phyloP scores from a whole-genome alignment of 2,113 vertebrate species.

The Petrocephalus microphthalmus region DNA sequence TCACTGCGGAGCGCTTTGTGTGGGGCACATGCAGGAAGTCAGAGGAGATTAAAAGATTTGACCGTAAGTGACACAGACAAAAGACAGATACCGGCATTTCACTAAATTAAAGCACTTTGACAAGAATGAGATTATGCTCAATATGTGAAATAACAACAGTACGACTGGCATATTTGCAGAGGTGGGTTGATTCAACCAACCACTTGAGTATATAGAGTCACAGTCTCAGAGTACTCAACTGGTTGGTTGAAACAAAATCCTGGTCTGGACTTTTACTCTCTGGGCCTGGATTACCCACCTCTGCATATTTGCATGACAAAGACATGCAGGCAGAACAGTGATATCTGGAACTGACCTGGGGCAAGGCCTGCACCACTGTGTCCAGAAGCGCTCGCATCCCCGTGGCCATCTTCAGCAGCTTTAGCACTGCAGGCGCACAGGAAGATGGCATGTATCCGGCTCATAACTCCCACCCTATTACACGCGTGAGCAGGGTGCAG shows the following conservation, averaged over 20 bases:
- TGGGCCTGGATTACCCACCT: too few species aligned
- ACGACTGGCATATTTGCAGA: neutral
- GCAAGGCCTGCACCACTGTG: constrained; percentile 92
- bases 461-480: neutral
- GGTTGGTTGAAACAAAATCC: too few species aligned
- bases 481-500: neutral
- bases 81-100: neutral
- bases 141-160: neutral
- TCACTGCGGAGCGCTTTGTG: neutral
- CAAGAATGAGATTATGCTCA: neutral
- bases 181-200: too few species aligned
- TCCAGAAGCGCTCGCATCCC: constrained; percentile 93
- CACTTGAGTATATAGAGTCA: too few species aligned
- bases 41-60: neutral
- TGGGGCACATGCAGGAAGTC: neutral
- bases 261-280: too few species aligned
- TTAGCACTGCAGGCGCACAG: constrained; percentile 72
- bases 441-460: neutral
- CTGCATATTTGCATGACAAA: neutral
- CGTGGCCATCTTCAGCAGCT: constrained; percentile 94
- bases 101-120: neutral
- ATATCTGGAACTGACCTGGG: constrained; percentile 70
- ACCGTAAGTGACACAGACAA: neutral
- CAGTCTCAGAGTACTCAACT: too few species aligned
- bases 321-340: neutral